Evolutionary conservation across 2,888 invertebrate genomes (phyloP).

Genomic region (Agrotis segetum): DNA sequence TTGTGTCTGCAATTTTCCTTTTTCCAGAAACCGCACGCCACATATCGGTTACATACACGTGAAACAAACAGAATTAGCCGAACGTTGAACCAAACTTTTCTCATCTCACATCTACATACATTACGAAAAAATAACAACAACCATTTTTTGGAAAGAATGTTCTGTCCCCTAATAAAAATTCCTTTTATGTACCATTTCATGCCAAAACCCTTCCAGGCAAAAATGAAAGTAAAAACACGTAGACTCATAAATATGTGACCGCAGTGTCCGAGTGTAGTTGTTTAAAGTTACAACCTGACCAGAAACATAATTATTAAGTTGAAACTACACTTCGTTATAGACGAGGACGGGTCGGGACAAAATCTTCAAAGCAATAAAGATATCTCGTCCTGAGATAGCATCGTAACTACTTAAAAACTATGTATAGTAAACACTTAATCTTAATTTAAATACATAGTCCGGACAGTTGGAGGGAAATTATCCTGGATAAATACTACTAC

Average conservation of each 20-base stretch:
- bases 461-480: conserved; percentile 45
- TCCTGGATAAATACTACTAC: conserved; percentile 46
- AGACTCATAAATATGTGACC: conserved; percentile 65
- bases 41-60: conserved; percentile 70
- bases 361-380: conserved; percentile 65
- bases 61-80: conserved; percentile 63
- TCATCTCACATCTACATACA: conserved; percentile 35
- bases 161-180: conserved; percentile 62
- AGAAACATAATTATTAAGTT: conserved; percentile 69
- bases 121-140: conserved; percentile 53
- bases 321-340: conserved; percentile 59
- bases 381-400: conserved; percentile 47
- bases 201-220: conserved; percentile 59
- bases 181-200: conserved; percentile 52
- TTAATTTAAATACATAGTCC: conserved; percentile 58
- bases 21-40: conserved; percentile 57
- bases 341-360: conserved; percentile 41
- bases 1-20: conserved; percentile 69
- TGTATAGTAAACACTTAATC: conserved; percentile 58
- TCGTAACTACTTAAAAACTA: conserved; percentile 63
- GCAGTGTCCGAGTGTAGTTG: conserved; percentile 63
- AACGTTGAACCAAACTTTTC: conserved; percentile 54
- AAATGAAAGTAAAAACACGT: conserved; percentile 63
- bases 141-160: conserved; percentile 55
- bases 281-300: conserved; percentile 57